Conservation (phyloP, 1,140 invertebrate species). For the Grapholita molesta region DNA sequence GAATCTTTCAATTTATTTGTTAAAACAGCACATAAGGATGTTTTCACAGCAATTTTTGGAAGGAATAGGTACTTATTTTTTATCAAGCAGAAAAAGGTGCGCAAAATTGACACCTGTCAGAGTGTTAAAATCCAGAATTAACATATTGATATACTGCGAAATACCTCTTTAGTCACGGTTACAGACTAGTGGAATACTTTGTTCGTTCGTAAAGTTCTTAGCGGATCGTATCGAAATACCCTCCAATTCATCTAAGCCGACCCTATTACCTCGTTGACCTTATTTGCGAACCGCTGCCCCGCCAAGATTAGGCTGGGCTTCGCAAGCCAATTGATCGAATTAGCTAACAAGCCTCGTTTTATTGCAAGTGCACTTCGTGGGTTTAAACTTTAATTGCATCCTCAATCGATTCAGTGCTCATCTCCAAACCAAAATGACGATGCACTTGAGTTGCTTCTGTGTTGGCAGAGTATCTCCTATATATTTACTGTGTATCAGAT, state of each 20-base stretch:
- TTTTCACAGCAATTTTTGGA: too few species aligned
- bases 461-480: too few species aligned
- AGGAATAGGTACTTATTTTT: too few species aligned
- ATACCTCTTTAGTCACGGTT: neutral
- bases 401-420: too few species aligned
- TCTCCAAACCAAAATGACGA: too few species aligned
- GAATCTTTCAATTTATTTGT: too few species aligned
- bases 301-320: conserved; percentile 8
- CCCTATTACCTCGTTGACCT: conserved; percentile 14
- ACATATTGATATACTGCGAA: neutral
- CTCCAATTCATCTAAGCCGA: conserved; percentile 3
- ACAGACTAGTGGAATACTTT: neutral
- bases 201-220: neutral
- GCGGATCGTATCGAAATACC: neutral
- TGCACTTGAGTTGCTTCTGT: too few species aligned
- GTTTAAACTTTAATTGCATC: neutral
- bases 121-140: neutral
- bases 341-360: conserved; percentile 3
- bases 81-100: too few species aligned
- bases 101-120: neutral
- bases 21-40: too few species aligned
- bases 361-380: conserved; percentile 6
- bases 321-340: conserved; percentile 12
- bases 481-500: too few species aligned
- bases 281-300: conserved; percentile 9